These are phyloP conservation scores for Galaxea fascicularis DNA, from an alignment of 92 coral and sea anemone species.

Conservation along the genomic window DNA sequence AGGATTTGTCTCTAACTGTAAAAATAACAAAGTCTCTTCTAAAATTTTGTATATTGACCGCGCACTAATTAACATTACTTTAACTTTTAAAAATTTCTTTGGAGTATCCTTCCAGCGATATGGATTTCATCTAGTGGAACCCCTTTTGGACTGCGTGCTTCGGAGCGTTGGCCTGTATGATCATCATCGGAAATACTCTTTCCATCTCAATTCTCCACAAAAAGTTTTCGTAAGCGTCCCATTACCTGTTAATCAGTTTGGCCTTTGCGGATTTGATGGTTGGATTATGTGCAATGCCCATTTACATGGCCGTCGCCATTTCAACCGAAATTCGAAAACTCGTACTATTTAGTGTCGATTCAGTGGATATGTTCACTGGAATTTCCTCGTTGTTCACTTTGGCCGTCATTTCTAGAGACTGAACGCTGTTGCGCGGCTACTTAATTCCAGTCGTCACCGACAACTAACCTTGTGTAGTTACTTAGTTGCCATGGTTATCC, in stretches of 20 bases:
- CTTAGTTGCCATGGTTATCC: slow-evolving; percentile 45
- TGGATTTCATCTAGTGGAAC: slow-evolving; percentile 23
- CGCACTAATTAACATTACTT: neutral
- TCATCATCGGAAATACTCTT: slow-evolving; percentile 55
- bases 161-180: slow-evolving; percentile 46
- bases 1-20: too few species aligned
- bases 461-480: slow-evolving; percentile 7
- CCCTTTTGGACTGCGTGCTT: slow-evolving; percentile 55
- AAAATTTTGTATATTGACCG: too few species aligned
- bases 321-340: neutral
- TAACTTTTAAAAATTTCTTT: neutral
- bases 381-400: slow-evolving; percentile 54
- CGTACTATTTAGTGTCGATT: neutral
- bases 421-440: slow-evolving; percentile 56
- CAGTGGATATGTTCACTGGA: slow-evolving; percentile 57
- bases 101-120: neutral
- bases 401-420: slow-evolving; percentile 53
- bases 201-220: slow-evolving; percentile 39
- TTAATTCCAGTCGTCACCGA: slow-evolving; percentile 57
- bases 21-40: too few species aligned
- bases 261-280: slow-evolving; percentile 62
- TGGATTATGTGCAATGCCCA: slow-evolving; percentile 45
- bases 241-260: slow-evolving; percentile 59
- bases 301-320: slow-evolving; percentile 16
- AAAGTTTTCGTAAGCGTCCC: slow-evolving; percentile 56